Evolutionary conservation across 2,888 invertebrate species (phyloP), one percentile per base, ranked within the genome.

Genomic region (Cosmorhoe ocellata): DNA sequence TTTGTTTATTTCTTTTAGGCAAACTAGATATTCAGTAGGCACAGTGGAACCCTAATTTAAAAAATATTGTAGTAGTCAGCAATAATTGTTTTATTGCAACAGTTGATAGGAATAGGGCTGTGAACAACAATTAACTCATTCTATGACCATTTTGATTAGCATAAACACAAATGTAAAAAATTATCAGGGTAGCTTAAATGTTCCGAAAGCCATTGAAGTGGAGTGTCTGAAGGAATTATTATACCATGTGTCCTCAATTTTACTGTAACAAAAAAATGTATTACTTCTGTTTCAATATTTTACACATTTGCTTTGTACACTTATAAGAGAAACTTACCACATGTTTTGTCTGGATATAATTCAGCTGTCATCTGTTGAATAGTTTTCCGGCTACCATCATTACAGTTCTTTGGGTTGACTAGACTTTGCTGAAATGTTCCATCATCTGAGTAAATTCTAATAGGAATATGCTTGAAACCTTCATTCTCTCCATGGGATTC

Each of bases 101-200:
- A n/a, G n/a, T n/a, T 18, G 18, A 18, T 4, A 18, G 18, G 3
- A 18, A 18, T 18, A 18, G 2, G 18, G 18, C 18, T 18, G 2
- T 18, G n/a, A n/a, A n/a, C n/a, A n/a, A n/a, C n/a, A 7, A 33
- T 13, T 14, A 42, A 9, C 2, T 24, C 8, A 8, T 7, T 30
- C 12, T 9, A 24, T 24, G 24, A 24, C 7, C n/a, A 11, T 36
- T 22, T 18, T 3, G 34, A 50, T 73, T 67, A 85, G 51, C 76
- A 81, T 40, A 95, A 77, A 76, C 94, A 94, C 65, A 99, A 91
- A 91, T 99, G 99, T 58, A 99, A 90, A 85, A 99, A 99, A 89
- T 99, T 99, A 82, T 99, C 99, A 0, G 99, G 98, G 86, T 99
- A 98, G 80, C 98, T 98, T 71, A 99, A 91, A 83, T 99, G 99